phyloP scores from a whole-genome alignment of 2,113 vertebrate genomes.

The Rissa tridactyla region DNA sequence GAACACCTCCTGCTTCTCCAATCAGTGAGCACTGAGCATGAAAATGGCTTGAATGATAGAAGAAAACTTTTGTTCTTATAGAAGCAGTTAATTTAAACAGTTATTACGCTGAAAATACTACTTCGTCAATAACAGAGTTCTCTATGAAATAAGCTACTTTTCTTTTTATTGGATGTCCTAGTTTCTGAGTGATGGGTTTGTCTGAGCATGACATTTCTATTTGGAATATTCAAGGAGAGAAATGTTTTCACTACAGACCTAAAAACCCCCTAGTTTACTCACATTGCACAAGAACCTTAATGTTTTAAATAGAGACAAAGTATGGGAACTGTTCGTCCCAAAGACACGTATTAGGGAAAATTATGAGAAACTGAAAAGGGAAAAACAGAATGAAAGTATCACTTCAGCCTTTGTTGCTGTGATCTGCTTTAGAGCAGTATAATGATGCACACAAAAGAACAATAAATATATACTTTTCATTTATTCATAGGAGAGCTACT shows the following conservation, averaged over 20 bases:
- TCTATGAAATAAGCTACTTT: neutral
- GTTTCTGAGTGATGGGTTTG: neutral
- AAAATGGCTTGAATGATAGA: neutral
- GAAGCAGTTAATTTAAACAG: neutral
- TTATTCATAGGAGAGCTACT: neutral
- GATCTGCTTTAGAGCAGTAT: neutral
- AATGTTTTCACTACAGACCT: neutral
- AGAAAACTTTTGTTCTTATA: neutral
- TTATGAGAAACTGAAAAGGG: neutral
- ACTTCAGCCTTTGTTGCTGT: neutral
- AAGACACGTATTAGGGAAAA: neutral
- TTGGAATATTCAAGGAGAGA: neutral
- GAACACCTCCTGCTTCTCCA: neutral
- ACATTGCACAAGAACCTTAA: neutral
- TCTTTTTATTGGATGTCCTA: neutral
- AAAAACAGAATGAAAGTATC: neutral
- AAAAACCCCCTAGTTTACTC: neutral
- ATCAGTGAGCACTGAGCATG: neutral
- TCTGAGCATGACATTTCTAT: neutral
- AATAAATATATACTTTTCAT: neutral
- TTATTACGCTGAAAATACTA: neutral
- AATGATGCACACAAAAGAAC: neutral
- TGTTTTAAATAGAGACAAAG: neutral
- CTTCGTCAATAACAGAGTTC: rapidly evolving
- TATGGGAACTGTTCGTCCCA: neutral